These are phyloP conservation scores for Cephus spinipes DNA, from an alignment of 2,888 invertebrate genomes.

Conservation along the genomic window DNA sequence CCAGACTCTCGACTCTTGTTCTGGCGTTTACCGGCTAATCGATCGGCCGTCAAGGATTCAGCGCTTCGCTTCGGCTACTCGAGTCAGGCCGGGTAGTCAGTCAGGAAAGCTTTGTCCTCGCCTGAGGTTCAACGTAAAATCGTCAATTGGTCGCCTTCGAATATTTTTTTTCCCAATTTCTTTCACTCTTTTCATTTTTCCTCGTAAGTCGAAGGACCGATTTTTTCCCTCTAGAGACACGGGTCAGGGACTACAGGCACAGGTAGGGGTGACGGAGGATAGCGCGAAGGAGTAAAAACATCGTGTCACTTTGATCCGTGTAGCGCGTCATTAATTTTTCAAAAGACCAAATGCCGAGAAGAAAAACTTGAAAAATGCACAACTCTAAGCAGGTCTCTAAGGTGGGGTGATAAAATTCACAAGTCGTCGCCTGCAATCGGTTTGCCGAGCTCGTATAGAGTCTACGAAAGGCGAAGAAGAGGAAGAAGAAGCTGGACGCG, in stretches of 20 bases:
- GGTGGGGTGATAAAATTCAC: no score
- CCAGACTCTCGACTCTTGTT: conserved; percentile 16
- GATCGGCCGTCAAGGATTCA: neutral
- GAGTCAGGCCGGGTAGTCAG: neutral
- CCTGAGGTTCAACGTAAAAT: neutral
- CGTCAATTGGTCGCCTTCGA: neutral
- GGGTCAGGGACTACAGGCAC: neutral
- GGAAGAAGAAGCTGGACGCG: conserved; percentile 25
- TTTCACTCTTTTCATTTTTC: neutral
- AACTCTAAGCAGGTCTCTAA: no score
- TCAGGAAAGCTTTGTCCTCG: neutral
- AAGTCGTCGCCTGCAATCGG: no score
- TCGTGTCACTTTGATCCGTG: no score
- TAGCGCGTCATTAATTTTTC: no score
- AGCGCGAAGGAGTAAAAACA: no score
- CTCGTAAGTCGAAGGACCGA: no score
- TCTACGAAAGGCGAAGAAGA: neutral
- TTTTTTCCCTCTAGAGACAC: neutral
- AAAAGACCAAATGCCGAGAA: no score
- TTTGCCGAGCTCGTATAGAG: neutral
- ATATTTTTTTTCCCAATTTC: neutral
- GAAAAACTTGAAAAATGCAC: no score
- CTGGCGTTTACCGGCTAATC: conserved; percentile 4
- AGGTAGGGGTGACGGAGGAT: no score
- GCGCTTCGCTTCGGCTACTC: neutral